phyloP scores from a whole-genome alignment of 2,888 invertebrate genomes.

The Drosophila mimetica region DNA sequence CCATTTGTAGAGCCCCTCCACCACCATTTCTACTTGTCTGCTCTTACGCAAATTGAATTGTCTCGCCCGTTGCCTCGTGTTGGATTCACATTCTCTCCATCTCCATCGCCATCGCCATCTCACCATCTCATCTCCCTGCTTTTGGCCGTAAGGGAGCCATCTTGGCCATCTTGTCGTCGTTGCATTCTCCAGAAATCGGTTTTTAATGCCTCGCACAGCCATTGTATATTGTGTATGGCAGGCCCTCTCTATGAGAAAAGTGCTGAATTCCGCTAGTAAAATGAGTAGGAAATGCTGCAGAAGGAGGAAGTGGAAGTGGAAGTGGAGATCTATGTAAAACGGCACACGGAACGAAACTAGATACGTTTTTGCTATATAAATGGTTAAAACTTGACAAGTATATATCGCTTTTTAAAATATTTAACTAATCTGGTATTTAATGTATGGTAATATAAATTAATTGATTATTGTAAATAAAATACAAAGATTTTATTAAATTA shows the following conservation, averaged over 20 bases:
- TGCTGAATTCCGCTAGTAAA: slow-evolving; percentile 11
- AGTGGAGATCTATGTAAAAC: not conserved
- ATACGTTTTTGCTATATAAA: too few species aligned
- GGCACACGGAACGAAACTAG: not conserved
- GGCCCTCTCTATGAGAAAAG: not conserved
- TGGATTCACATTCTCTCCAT: slow-evolving; percentile 19
- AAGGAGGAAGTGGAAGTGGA: not conserved
- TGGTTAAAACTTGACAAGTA: too few species aligned
- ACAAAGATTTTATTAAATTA: too few species aligned
- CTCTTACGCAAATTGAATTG: slow-evolving; percentile 70
- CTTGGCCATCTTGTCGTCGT: slow-evolving; percentile 15
- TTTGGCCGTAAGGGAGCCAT: slow-evolving; percentile 1
- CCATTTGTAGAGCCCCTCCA: not conserved
- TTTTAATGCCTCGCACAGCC: slow-evolving; percentile 46
- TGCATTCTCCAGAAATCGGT: slow-evolving; percentile 55
- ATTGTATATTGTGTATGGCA: slow-evolving; percentile 25
- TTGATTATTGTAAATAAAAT: too few species aligned
- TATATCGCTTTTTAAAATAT: too few species aligned
- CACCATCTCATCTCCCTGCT: not conserved
- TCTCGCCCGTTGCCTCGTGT: slow-evolving; percentile 52
- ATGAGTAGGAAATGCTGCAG: not conserved
- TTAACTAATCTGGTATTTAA: too few species aligned
- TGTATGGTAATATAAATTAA: too few species aligned
- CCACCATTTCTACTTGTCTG: slow-evolving; percentile 18
- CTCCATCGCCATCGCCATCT: not conserved